Conservation (phyloP, 2,888 invertebrate genomes). For the Rhamphomyia laevipes region DNA sequence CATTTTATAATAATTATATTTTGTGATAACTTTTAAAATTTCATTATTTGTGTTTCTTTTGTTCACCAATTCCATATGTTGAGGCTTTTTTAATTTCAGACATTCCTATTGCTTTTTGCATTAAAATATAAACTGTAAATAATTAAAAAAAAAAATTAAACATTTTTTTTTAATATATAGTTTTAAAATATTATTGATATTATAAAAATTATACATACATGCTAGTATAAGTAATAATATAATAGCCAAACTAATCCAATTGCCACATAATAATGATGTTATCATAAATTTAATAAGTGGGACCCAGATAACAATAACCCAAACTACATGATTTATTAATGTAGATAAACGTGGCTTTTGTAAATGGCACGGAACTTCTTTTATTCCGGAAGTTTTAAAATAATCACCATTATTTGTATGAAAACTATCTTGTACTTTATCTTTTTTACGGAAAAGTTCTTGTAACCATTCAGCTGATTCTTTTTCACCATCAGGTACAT, state of each 20-base stretch:
- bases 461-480: conserved; percentile 71
- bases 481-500: conserved; percentile 59
- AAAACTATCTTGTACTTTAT: conserved; percentile 41
- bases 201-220: conserved; percentile 52
- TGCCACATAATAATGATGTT: conserved; percentile 34
- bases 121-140: conserved; percentile 61
- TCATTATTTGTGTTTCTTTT: background rate
- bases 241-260: conserved; percentile 37
- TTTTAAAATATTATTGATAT: background rate
- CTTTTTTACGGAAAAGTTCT: conserved; percentile 70
- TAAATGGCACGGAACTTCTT: conserved; percentile 47
- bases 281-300: conserved; percentile 27
- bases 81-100: conserved; percentile 77
- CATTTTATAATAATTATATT: too few relatives aligned
- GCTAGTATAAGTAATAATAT: conserved; percentile 46
- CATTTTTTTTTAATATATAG: background rate
- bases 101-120: conserved; percentile 71
- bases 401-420: conserved; percentile 52
- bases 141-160: conserved; percentile 8
- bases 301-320: conserved; percentile 37
- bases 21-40: too few relatives aligned
- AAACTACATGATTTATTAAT: conserved; percentile 57
- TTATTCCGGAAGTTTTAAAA: conserved; percentile 61
- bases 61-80: conserved; percentile 52
- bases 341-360: conserved; percentile 51